Base-by-base conservation (phyloP, 1,140 invertebrate species). In the Sminthurides bifidus region DNA sequence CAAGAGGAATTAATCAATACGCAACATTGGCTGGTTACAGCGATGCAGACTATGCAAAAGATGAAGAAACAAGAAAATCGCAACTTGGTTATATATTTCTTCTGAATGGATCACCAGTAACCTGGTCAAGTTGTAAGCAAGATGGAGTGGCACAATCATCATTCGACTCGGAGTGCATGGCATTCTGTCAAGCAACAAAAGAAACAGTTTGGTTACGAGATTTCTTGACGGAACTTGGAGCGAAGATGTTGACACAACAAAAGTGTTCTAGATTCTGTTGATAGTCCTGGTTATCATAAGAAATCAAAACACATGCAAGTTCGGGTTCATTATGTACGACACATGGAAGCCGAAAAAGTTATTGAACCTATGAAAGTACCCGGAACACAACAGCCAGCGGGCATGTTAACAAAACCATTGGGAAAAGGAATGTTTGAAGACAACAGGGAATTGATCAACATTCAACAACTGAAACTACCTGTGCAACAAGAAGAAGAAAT, bases 81-180 rank as follows among this genome's bases (percentile, higher is more conserved):
- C 49, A 60, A 1, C 70, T 66, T n/a, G 70, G 73, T 2, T 70
- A 66, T 57, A 46, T 70, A 0, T 69, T 69, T 54, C 21, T 61
- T 2, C 40, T 69, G 8, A 56, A 29, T 40, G 57, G 71, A 46
- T n/a, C 69, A 23, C 68, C 73, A 46, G 71, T 76, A 50, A 71
- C 70, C n/a, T 78, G 73, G 61, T 71, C 73, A 66, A 72, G 73
- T 59, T 72, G 68, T 29, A 74, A 71, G 60, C 76, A 77, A 52
- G 68, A 65, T 33, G 71, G 72, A 4, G 70, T 72, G 24, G 73
- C 73, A 5, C 57, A 73, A 48, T 73, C 69, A 17, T 70, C 68
- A 3, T 73, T 71, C 15, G 75, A 70, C 46, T 73, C 67, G 15
- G 69, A 71, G 52, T 76, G 74, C 56, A 66, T 75, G 58, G 70